A percentile compares a stretch with the other conserved stretches of the same genome.
phyloP scores from a whole-genome alignment of 2,797 vertebrate species.

The Cryptoprocta ferox region DNA sequence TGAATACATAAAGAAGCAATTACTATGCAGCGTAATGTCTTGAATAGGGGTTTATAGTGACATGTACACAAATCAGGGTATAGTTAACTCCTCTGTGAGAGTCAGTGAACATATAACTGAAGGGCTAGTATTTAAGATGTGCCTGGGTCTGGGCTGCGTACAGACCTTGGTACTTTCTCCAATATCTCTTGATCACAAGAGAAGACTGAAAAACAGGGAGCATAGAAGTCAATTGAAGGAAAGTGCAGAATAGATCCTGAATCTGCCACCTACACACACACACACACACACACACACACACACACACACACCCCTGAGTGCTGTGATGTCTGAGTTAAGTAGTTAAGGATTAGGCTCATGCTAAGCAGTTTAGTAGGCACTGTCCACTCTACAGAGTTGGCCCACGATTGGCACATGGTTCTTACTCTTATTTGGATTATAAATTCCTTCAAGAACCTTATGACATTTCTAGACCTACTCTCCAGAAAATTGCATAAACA shows the following conservation, averaged over 20 bases:
- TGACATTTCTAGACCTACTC: neutral
- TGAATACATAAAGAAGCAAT: neutral
- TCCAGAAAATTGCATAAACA: neutral
- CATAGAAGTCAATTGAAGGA: neutral
- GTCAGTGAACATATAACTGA: neutral
- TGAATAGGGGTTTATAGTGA: neutral
- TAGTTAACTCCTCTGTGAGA: neutral
- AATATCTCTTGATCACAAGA: neutral
- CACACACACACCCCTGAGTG: neutral
- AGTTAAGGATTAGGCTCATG: neutral
- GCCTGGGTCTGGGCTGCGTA: neutral
- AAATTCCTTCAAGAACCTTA: constrained; percentile 10
- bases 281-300: neutral
- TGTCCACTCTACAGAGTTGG: neutral
- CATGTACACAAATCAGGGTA: neutral
- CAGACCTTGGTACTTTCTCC: neutral
- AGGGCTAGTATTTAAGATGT: neutral
- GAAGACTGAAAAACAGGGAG: neutral
- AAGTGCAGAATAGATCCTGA: neutral
- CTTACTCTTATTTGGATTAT: neutral
- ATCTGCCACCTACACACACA: neutral
- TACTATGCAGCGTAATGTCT: neutral
- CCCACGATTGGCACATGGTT: neutral
- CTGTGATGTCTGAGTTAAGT: neutral
- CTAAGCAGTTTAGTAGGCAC: neutral